These are phyloP conservation scores for Lepidurus apus DNA, from an alignment of 1,140 invertebrate genomes.

Conservation along the genomic window DNA sequence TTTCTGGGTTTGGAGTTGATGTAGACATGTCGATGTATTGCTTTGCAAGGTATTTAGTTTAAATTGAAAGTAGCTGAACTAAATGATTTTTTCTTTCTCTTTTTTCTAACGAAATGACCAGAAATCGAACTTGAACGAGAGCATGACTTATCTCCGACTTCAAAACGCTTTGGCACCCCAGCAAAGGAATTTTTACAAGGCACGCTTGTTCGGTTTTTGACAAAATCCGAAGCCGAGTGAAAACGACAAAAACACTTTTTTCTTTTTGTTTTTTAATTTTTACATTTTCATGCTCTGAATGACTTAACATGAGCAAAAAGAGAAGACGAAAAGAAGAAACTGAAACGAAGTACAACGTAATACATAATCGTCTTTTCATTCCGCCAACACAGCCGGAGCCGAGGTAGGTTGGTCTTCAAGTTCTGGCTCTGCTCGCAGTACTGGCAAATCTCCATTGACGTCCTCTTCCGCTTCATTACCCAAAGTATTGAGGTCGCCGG, in stretches of 20 bases:
- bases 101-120: too few species aligned
- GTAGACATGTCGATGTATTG: too few species aligned
- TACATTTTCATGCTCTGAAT: neutral
- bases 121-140: too few species aligned
- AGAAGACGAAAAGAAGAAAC: neutral
- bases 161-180: neutral
- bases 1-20: too few species aligned
- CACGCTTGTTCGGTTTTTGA: neutral
- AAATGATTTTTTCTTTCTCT: too few species aligned
- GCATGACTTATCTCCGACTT: neutral
- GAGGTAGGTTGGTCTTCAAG: neutral
- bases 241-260: neutral
- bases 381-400: neutral
- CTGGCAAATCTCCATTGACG: constrained; percentile 3
- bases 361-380: neutral
- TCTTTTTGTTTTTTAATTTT: neutral
- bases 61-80: too few species aligned
- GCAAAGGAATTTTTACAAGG: neutral
- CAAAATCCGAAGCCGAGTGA: neutral
- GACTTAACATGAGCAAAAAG: neutral
- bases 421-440: neutral
- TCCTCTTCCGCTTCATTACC: neutral
- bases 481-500: constrained; percentile 31
- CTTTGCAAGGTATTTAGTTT: too few species aligned
- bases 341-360: neutral